Evolutionary conservation across 2,113 vertebrate genomes (phyloP), one percentile per base, ranked within the genome.

Genomic region (Condylura cristata): DNA sequence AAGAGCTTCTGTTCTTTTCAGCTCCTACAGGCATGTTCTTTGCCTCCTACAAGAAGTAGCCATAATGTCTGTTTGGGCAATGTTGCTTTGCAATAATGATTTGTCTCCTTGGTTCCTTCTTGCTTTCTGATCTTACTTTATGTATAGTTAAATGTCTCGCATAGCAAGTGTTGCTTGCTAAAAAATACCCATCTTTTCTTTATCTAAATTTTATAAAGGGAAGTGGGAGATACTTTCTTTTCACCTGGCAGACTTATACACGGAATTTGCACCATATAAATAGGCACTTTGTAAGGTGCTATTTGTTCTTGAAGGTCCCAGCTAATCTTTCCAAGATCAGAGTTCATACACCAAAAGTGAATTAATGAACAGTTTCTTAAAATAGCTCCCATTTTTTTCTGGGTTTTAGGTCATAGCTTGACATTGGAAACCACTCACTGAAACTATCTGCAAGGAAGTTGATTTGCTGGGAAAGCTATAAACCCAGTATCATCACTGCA

Each of bases 51-150:
- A 51, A 56, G 53, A 70, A 68, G 12, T 10, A 65, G 8, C 56
- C 58, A 74, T 37, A 65, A 76, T 82, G 87, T 20, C 48, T 81
- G 48, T 24, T 18, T 32, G 85, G 11, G n/a, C 5, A 75, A 78
- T 66, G 95, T 68, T 90, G 10, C 11, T 78, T 68, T 79, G 13
- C 12, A 87, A 37, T 24, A 18, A 51, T 74, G 34, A 41, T 22
- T 46, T 61, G 7, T 82, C 58, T 94, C 44, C 58, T 94, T 93
- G 30, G 1, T 41, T 68, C 1, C 60, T 76, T 32, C 60, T 90
- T 92, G 34, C 70, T 91, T 89, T 72, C 24, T 92, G 11, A 63
- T 26, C 51, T 84, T 48, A 82, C 63, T 89, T 94, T 60, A 28
- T 65, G 4, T 46, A 75, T 75, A 56, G 8, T 46, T 26, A 39